phyloP scores from a whole-genome alignment of 2,888 invertebrate genomes.

The Drosophila pseudotalamancana region DNA sequence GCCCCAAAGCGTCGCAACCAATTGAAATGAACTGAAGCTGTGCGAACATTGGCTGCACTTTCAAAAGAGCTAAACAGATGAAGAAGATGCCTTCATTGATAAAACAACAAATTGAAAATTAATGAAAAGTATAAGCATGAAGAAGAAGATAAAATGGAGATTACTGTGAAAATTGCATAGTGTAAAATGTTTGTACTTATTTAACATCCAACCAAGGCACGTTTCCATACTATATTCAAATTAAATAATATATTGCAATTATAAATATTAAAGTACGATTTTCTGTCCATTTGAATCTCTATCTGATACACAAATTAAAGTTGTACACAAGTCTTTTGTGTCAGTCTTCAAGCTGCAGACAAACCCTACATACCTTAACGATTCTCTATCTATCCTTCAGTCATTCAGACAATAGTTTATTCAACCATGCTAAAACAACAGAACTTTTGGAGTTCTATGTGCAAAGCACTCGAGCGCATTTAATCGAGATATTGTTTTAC shows the following conservation, averaged over 20 bases:
- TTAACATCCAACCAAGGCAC: no score
- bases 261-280: no score
- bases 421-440: constrained; percentile 17
- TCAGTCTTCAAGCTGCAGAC: background rate
- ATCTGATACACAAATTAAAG: background rate
- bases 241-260: no score
- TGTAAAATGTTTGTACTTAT: no score
- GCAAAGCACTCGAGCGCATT: constrained; percentile 55
- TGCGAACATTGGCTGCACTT: constrained; percentile 18
- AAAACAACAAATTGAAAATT: constrained; percentile 43
- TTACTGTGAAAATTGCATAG: no score
- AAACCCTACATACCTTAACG: background rate
- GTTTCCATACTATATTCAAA: no score
- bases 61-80: constrained; percentile 8
- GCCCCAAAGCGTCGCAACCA: constrained; percentile 24
- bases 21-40: constrained; percentile 41
- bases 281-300: background rate
- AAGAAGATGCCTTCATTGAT: constrained; percentile 32
- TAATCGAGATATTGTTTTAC: constrained; percentile 68
- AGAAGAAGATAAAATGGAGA: background rate
- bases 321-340: background rate
- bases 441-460: constrained; percentile 11
- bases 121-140: constrained; percentile 7
- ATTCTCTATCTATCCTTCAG: background rate
- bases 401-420: background rate